Evolutionary conservation across 1,140 invertebrate genomes (phyloP), one percentile per base, ranked within the genome.

Genomic region (Odontomachus brunneus): DNA sequence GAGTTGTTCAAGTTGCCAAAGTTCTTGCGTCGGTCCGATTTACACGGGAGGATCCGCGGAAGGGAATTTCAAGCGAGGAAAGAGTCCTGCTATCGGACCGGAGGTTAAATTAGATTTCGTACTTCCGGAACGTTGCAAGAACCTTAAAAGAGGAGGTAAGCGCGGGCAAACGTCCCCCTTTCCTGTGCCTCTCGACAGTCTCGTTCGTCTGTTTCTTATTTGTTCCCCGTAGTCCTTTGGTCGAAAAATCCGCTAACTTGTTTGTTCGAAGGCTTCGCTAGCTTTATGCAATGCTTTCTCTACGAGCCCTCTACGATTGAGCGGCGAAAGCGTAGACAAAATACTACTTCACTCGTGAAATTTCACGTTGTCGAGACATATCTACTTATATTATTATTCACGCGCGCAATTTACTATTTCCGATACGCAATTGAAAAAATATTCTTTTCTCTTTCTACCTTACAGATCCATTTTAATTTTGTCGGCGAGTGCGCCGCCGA

Each of bases 101-200:
- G 55, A 55, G 84, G 71, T 65, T 83, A 90, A 90, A 91, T 90
- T 89, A 89, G 89, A 90, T 91, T 91, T 88, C 82, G 74, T 88
- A 89, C 87, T 91, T 90, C 83, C 84, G 84, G 83, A 51, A 88
- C 84, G 83, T 72, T 88, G 82, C 71, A 66, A 80, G 84, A 89
- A 84, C 74, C 85, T 83, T 80, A 82, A 89, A 89, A 86, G 87
- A 88, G 87, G 84, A 89, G 84, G 82, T 91, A 90, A 90, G 89
- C 85, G 90, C 65, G 75, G 85, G 80, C 90, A 89, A 90, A 89
- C 84, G 84, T 82, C 82, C 38, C 83, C 71, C 80, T 85, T 84
- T 81, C 48, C 76, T 57, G 33, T 65, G 60, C 44, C 63, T 63
- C 78, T 73, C 78, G 33, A 63, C 55, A 72, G 57, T 66, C 38